Percentiles rank a stretch among this genome's conserved stretches.
These are phyloP conservation scores for Drosophila formosana DNA, from an alignment of 2,888 invertebrate species.

Conservation along the genomic window DNA sequence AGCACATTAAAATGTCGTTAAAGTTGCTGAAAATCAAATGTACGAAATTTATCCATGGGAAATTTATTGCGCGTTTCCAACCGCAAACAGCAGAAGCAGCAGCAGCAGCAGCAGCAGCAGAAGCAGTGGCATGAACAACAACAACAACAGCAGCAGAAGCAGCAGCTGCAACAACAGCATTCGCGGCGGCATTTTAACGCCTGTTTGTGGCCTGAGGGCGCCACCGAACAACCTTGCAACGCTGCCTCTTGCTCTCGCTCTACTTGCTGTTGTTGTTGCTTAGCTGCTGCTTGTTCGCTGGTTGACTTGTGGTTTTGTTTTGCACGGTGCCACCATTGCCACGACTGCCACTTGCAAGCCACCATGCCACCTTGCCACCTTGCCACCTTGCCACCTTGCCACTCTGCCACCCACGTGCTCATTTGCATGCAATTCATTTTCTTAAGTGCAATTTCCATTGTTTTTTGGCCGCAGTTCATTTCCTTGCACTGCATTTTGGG, in stretches of 20 bases:
- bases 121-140: constrained; percentile 5
- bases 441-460: constrained; percentile 82
- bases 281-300: constrained; percentile 62
- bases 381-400: constrained; percentile 17
- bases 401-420: constrained; percentile 50
- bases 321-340: constrained; percentile 33
- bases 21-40: constrained; percentile 78
- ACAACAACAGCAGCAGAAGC: constrained; percentile 6
- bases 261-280: constrained; percentile 30
- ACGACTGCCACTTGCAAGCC: constrained; percentile 33
- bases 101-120: constrained; percentile 13
- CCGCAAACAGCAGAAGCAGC: constrained; percentile 25
- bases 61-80: constrained; percentile 65
- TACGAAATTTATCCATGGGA: constrained; percentile 69
- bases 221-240: constrained; percentile 26
- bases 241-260: constrained; percentile 10
- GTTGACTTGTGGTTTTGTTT: constrained; percentile 76
- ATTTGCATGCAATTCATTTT: constrained; percentile 83
- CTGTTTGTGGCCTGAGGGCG: constrained; percentile 51
- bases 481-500: constrained; percentile 53
- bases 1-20: constrained; percentile 82
- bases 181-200: constrained; percentile 54
- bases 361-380: constrained; percentile 19
- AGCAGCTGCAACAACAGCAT: constrained; percentile 17
- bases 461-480: constrained; percentile 65